Base-by-base conservation (phyloP, 1,140 invertebrate species). In the Pygmarrhopalites habei region DNA sequence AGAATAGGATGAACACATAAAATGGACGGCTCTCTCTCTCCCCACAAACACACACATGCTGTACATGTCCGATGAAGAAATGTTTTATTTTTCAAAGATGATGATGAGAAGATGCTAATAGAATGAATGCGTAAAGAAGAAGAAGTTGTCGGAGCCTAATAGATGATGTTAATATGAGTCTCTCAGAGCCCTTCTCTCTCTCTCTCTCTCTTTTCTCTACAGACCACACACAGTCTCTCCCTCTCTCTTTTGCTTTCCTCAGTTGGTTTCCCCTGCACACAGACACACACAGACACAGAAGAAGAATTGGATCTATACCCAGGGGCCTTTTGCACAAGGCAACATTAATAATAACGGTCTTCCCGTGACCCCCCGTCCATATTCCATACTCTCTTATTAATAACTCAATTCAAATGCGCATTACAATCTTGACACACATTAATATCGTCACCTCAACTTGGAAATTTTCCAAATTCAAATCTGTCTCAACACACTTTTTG, bases 391-490 rank as follows among this genome's bases (percentile, higher is more conserved):
- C 26, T 29, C 60, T 56, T 62, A 62, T 62, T 62, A 62, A 62
- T 62, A 62, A 62, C 60, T 62, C 60, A 62, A 62, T 62, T 57
- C 52, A 57, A 62, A 57, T 62, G 60, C 17, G 17, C 29, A 62
- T 55, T 52, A 62, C 46, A 58, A 39, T 23, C 41, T 29, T 63
- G 62, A 63, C 62, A 55, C 62, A 21, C 53, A 63, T 63, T 63
- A 63, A 63, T 63, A 57, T 52, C 62, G 62, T 63, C 62, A 63
- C 62, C 62, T 63, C 32, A 44, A 61, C 59, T 49, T 39, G 53
- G 29, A 61, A 61, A 53, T 53, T 23, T 39, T n/a, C 49, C 7
- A 32, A 35, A 25, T 53, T 29, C 51, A 53, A 26, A 29, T 60
- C 3, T 35, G n/a, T 49, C 25, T 49, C 58, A 44, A 32, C 28